These are phyloP conservation scores for Tachina lurida DNA, from an alignment of 2,888 invertebrate species.

Conservation along the genomic window DNA sequence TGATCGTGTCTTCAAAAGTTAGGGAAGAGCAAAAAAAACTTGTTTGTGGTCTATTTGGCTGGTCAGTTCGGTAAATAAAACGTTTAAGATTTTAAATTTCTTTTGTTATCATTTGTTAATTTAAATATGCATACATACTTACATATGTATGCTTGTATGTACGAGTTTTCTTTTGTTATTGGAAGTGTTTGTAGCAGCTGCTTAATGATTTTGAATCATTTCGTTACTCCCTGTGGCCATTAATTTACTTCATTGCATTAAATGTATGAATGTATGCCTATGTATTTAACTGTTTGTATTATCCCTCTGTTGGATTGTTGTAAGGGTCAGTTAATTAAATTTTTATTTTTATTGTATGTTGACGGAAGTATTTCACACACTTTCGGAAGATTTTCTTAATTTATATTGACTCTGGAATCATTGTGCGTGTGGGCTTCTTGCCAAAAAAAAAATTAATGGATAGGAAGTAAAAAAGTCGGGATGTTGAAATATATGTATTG, in stretches of 20 bases:
- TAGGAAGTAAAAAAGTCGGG: slow-evolving; percentile 26
- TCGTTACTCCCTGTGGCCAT: slow-evolving; percentile 25
- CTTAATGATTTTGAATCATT: slow-evolving; percentile 48
- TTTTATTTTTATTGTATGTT: slow-evolving; percentile 43
- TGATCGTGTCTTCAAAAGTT: slow-evolving; percentile 1
- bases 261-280: background rate
- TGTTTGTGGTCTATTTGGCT: slow-evolving; percentile 50
- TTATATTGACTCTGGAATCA: slow-evolving; percentile 7
- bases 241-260: slow-evolving; percentile 16
- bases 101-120: slow-evolving; percentile 34
- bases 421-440: slow-evolving; percentile 34
- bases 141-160: background rate
- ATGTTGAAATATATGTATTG: background rate
- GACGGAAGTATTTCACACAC: slow-evolving; percentile 68
- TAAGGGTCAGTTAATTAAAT: slow-evolving; percentile 50
- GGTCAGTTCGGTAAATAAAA: slow-evolving; percentile 49
- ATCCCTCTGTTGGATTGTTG: slow-evolving; percentile 22
- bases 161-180: background rate
- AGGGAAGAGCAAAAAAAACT: background rate
- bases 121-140: background rate
- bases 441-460: background rate
- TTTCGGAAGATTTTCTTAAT: slow-evolving; percentile 22
- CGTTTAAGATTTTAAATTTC: slow-evolving; percentile 42
- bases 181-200: slow-evolving; percentile 49
- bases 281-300: background rate